These are phyloP conservation scores for Pachymerium ferrugineum DNA, from an alignment of 2,888 invertebrate species.

Conservation along the genomic window DNA sequence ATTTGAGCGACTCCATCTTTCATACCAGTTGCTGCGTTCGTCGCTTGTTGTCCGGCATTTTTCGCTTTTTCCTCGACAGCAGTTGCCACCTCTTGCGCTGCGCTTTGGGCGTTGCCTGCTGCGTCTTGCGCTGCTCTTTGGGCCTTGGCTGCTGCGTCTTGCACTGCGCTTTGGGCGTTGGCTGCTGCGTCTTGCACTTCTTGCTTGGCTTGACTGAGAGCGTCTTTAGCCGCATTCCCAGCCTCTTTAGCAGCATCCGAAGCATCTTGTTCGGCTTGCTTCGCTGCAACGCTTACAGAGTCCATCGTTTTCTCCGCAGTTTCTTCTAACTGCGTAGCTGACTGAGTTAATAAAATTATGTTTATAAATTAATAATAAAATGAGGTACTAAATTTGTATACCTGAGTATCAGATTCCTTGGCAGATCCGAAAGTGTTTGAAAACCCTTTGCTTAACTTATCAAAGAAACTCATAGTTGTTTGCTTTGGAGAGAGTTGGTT, in stretches of 20 bases:
- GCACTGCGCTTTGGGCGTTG: not conserved
- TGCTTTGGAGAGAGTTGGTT: no score
- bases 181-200: not conserved
- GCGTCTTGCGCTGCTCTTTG: not conserved
- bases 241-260: not conserved
- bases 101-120: not conserved
- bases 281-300: not conserved
- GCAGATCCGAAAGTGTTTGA: not conserved
- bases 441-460: conserved; percentile 16
- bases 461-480: conserved; percentile 24
- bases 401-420: not conserved
- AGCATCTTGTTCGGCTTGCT: not conserved
- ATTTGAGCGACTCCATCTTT: not conserved
- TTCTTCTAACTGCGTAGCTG: not conserved
- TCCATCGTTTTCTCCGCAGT: not conserved
- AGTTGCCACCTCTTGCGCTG: not conserved
- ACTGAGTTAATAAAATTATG: no score
- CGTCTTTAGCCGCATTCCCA: not conserved
- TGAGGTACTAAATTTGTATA: not conserved
- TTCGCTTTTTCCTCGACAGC: not conserved
- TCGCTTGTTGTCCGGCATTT: not conserved
- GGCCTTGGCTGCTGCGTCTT: not conserved
- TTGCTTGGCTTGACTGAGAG: not conserved
- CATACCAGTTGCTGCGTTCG: not conserved
- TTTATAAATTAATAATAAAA: no score